These are phyloP conservation scores for Druon quercuslanigerum DNA, from an alignment of 1,140 invertebrate species.

Conservation along the genomic window DNA sequence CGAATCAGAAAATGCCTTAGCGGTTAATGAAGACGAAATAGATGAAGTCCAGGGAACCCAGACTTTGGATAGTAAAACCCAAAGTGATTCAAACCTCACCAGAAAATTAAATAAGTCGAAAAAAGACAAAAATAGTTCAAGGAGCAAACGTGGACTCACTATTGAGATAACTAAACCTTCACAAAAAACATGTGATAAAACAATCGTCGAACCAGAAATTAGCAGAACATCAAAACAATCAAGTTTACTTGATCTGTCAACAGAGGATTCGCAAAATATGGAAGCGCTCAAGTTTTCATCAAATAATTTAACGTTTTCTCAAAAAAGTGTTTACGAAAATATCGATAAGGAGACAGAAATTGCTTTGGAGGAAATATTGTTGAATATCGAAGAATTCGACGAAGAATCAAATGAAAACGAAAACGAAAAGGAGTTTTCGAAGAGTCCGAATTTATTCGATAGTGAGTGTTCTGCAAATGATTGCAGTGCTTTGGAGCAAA, in stretches of 20 bases:
- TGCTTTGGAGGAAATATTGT: neutral
- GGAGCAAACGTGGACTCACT: neutral
- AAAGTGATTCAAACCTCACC: neutral
- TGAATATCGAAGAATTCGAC: neutral
- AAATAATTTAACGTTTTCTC: neutral
- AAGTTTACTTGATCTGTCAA: neutral
- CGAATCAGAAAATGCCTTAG: neutral
- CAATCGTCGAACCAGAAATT: neutral
- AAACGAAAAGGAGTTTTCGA: constrained; percentile 31
- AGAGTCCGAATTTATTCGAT: constrained; percentile 68
- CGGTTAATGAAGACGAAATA: neutral
- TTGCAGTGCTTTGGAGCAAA: constrained; percentile 67
- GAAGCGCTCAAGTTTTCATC: neutral
- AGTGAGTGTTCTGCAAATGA: constrained; percentile 68
- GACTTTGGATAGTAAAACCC: neutral
- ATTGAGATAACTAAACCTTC: neutral
- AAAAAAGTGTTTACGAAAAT: constrained; percentile 14
- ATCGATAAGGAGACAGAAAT: constrained; percentile 1
- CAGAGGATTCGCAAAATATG: neutral
- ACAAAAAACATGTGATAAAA: neutral
- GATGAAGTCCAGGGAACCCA: neutral
- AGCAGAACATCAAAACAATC: neutral
- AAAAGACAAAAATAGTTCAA: neutral
- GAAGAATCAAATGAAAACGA: constrained; percentile 3
- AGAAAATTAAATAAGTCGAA: neutral